Evolutionary conservation across 2,113 vertebrate genomes (phyloP).

Genomic region (Azemiops feae): DNA sequence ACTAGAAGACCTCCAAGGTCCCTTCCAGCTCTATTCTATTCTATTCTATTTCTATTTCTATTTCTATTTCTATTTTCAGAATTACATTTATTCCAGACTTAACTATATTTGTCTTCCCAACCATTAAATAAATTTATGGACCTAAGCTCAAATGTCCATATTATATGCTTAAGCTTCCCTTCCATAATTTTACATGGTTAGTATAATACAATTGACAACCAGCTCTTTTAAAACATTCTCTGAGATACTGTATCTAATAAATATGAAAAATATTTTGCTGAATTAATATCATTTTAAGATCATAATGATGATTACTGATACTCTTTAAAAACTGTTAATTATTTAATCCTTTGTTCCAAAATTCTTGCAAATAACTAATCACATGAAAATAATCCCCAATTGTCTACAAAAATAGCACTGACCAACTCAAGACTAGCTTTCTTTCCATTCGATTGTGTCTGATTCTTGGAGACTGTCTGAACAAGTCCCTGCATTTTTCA

Average conservation of each 20-base stretch:
- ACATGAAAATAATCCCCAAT: not conserved
- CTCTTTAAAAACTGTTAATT: not conserved
- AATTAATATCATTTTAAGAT: not conserved
- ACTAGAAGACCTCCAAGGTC: too few relatives aligned
- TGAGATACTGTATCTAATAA: not conserved
- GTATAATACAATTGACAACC: not conserved
- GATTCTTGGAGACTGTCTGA: too few relatives aligned
- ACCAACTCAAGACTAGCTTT: not conserved
- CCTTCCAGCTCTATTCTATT: too few relatives aligned
- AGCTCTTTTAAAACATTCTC: not conserved
- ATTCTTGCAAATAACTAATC: not conserved
- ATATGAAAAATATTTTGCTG: not conserved
- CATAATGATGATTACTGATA: not conserved
- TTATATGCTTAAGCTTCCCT: not conserved
- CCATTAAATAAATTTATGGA: not conserved
- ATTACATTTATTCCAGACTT: not conserved
- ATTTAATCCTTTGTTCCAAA: not conserved
- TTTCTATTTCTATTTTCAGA: not conserved
- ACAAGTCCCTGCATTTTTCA: too few relatives aligned
- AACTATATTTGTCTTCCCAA: not conserved
- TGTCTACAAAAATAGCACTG: not conserved
- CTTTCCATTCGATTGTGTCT: too few relatives aligned
- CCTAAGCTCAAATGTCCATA: not conserved
- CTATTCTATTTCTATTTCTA: too few relatives aligned
- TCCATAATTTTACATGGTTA: not conserved